Base-by-base conservation (phyloP, 2,113 vertebrate genomes). In the Echinops telfairi region DNA sequence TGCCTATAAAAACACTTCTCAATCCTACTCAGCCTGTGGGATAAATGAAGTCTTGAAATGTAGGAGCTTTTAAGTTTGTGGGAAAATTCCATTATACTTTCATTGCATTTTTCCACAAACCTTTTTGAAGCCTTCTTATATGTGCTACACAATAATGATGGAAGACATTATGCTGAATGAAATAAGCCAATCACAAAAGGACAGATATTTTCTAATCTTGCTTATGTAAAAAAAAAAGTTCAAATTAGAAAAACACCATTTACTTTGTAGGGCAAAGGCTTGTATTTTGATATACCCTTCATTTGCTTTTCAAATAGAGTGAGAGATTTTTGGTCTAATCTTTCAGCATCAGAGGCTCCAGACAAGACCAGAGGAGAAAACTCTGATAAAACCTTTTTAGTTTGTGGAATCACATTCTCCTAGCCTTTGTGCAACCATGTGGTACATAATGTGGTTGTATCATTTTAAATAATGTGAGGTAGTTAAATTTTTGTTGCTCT, bases 281-380 rank as follows among this genome's bases (percentile, higher is more conserved):
- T 78, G 27, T 38, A 6, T 86, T 92, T 76, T 2, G 25, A 47
- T 23, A 60, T 43, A 27, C 38, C 33, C 86, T 86, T 89, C 36
- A 29, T 89, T 90, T 71, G 31, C 31, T 77, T 86, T 86, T 66
- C 27, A 86, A 92, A 20, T 70, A 4, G 36, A 60, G 22, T 85
- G 31, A 60, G 82, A 86, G 43, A 27, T 83, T 88, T 36, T 38
- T 47, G 57, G 12, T 83, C 64, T 76, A n/a, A 58, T 62, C 20
- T 53, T 96, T 88, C 14, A 36, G 60, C 38, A 70, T 93, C 23
- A 17, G 5, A 64, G 60, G 19, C 81, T 82, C 53, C 68, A 85
- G 84, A 19, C 23, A 81, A 88, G 47, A 81, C 81, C 29, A 31
- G 19, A 10, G 4, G 3, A 57, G 3, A 76, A 88, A 57, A n/a